phyloP scores from a whole-genome alignment of 2,888 invertebrate species.

The Pachycephus smyrnensis region DNA sequence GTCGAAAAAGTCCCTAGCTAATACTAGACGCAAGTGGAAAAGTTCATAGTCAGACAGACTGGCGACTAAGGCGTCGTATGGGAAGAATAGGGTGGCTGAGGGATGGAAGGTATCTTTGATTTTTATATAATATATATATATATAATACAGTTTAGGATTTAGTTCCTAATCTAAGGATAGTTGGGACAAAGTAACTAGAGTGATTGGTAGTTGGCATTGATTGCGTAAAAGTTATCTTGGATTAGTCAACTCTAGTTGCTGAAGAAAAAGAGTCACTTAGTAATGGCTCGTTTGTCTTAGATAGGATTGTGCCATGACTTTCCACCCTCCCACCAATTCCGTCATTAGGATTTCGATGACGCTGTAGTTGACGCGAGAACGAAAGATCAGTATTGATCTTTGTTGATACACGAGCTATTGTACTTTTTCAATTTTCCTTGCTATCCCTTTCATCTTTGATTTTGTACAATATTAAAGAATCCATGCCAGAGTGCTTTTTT shows the following conservation, averaged over 20 bases:
- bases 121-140: background rate
- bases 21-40: background rate
- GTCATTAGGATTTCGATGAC: background rate
- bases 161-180: too few species aligned
- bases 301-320: background rate
- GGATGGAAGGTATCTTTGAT: background rate
- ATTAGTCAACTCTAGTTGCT: constrained; percentile 2
- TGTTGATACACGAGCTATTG: background rate
- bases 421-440: background rate
- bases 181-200: background rate
- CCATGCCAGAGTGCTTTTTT: background rate
- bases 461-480: background rate
- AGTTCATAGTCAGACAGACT: background rate
- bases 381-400: background rate
- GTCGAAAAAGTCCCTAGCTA: background rate
- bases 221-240: background rate
- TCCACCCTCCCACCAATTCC: background rate
- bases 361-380: background rate
- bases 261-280: constrained; percentile 10
- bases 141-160: too few species aligned
- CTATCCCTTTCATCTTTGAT: background rate
- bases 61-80: background rate
- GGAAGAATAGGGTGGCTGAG: background rate
- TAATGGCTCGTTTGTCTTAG: constrained; percentile 5
- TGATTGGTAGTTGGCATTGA: background rate